Percentiles rank a stretch among this genome's conserved stretches.
Conservation (phyloP, 1,140 invertebrate genomes). For the Drosophila sp. region DNA sequence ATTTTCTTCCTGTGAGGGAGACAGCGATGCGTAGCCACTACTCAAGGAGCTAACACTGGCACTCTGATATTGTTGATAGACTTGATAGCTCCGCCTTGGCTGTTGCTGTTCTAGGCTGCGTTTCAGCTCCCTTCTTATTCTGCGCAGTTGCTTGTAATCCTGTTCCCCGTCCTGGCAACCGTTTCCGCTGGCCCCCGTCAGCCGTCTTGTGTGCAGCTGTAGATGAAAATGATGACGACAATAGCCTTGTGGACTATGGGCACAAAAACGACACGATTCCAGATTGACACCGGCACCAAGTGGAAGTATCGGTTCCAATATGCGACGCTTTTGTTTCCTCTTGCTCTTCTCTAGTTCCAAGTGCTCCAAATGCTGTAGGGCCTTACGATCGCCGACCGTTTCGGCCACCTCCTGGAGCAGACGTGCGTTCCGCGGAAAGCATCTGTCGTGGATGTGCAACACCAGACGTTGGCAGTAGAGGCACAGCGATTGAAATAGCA, state of each 20-base stretch:
- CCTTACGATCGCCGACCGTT: conserved; percentile 77
- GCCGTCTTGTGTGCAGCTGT: conserved; percentile 61
- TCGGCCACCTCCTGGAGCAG: conserved; percentile 79
- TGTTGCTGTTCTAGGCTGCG: conserved; percentile 70
- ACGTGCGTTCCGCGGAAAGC: conserved; percentile 79
- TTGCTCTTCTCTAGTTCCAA: conserved; percentile 65
- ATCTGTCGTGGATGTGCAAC: conserved; percentile 80
- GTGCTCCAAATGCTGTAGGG: conserved; percentile 65
- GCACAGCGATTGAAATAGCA: conserved; percentile 84
- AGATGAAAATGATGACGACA: conserved; percentile 81
- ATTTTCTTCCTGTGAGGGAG: conserved; percentile 15
- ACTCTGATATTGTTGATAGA: conserved; percentile 27
- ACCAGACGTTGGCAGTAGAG: conserved; percentile 83
- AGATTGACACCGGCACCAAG: conserved; percentile 55
- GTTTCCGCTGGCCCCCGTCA: conserved; percentile 13
- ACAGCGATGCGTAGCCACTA: conserved; percentile 64
- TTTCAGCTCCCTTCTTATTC: conserved; percentile 72
- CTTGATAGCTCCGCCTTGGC: conserved; percentile 42
- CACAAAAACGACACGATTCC: conserved; percentile 80
- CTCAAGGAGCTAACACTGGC: conserved; percentile 60
- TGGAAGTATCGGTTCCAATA: conserved; percentile 61
- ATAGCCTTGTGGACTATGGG: conserved; percentile 81
- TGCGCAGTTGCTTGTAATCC: conserved; percentile 65
- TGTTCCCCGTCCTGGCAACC: conserved; percentile 23
- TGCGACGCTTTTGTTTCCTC: conserved; percentile 64